Evolutionary conservation across 1,140 invertebrate species (phyloP), one percentile per base, ranked within the genome.

Genomic region (Tetragnatha versicolor): DNA sequence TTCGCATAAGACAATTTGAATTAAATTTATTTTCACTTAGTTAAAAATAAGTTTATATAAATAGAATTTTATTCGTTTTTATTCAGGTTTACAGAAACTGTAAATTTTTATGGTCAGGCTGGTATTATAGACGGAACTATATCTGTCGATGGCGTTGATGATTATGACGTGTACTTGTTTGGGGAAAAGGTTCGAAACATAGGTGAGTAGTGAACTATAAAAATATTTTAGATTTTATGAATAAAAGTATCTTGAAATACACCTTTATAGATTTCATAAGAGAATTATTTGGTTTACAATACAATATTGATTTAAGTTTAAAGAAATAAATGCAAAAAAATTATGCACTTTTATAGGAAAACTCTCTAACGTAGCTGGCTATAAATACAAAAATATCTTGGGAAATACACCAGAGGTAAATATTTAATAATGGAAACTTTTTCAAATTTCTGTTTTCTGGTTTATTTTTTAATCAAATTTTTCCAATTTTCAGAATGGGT

Each of bases 121-220:
- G 68, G 68, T 17, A 14, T 37, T 53, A 17, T 70, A 1, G 14
- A 10, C 17, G 68, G 68, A 55, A 70, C 68, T 0, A 33, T 70
- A 6, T 39, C 49, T 9, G 35, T 70, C 7, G 29, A 70, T 27
- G 68, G 39, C 25, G 51, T 33, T 17, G 10, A n/a, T 6, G 68
- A 70, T n/a, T 70, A 70, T 31, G 68, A 70, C 35, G 27, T 70
- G 42, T 70, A 70, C n/a, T 27, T 70, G 12, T 70, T 70, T 55
- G 68, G 68, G 4, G 51, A 70, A 55, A 70, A 70, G 20, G n/a
- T 70, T 17, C 20, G 68, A 4, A 55, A 25, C 22, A 9, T 70
- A 6, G 49, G 68, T 70, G 27, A 22, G 65, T 47, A 2, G 3
- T 6, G 6, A 68, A 27, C 33, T 45, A 0, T 51, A 9, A n/a